These are phyloP conservation scores for Drosophila heteroneura DNA, from an alignment of 2,888 invertebrate genomes.

Conservation along the genomic window DNA sequence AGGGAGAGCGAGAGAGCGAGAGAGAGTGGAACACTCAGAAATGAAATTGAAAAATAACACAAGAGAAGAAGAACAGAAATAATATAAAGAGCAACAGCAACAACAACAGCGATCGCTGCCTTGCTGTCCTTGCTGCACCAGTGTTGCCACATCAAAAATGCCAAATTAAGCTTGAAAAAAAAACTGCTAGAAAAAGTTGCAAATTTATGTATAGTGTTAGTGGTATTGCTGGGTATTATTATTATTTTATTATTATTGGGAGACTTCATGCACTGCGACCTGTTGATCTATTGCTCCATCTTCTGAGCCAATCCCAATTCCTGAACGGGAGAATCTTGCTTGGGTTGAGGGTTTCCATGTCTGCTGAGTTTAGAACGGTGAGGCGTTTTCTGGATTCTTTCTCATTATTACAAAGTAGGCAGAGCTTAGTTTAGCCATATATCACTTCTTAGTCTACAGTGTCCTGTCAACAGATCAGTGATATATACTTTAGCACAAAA, in stretches of 20 bases:
- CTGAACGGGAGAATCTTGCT: neutral
- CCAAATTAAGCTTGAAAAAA: neutral
- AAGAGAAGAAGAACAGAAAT: constrained; percentile 12
- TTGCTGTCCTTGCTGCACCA: constrained; percentile 11
- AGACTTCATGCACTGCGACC: neutral
- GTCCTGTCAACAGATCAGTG: neutral
- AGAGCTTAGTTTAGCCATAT: neutral
- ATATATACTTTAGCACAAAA: neutral
- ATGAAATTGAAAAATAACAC: constrained; percentile 10
- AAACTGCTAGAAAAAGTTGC: neutral
- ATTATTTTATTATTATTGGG: neutral
- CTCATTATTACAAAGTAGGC: neutral
- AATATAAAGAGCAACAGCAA: neutral
- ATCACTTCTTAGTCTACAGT: neutral
- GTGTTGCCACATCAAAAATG: neutral
- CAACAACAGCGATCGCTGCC: constrained; percentile 18
- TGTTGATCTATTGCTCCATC: neutral
- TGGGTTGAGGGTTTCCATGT: neutral
- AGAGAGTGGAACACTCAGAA: constrained; percentile 1
- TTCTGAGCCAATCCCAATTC: too few relatives aligned
- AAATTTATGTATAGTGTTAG: neutral
- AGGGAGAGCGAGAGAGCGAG: constrained; percentile 21
- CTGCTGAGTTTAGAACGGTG: neutral
- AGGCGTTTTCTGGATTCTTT: neutral
- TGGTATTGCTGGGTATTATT: neutral